Conservation (phyloP, 2,888 invertebrate species). For the Vandiemenella viatica region DNA sequence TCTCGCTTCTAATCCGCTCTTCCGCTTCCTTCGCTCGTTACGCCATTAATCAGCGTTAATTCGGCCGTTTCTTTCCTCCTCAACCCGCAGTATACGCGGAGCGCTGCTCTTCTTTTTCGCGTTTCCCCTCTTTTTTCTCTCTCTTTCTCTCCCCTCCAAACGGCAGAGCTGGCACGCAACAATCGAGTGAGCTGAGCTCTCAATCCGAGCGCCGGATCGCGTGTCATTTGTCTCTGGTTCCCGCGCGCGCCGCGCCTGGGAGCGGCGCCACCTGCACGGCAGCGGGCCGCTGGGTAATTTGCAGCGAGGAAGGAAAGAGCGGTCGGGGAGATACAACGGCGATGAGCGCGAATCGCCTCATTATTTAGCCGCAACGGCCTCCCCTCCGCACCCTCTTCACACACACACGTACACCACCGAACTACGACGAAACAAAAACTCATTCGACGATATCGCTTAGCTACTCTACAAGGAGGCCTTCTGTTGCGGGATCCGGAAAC, state of each 20-base stretch:
- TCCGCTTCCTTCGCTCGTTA: background rate
- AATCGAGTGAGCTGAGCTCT: background rate
- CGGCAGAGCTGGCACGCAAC: background rate
- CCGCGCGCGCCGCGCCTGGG: too few species aligned
- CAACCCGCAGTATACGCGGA: background rate
- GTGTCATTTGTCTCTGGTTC: background rate
- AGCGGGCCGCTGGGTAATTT: background rate
- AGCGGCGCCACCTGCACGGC: background rate
- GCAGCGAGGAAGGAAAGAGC: background rate
- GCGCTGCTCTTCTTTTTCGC: too few species aligned
- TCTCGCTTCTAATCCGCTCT: background rate
- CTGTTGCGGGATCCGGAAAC: too few species aligned
- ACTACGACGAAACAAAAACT: too few species aligned
- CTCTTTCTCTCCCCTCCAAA: too few species aligned
- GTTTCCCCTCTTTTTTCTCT: too few species aligned
- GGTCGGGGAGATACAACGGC: background rate
- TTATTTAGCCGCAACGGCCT: too few species aligned
- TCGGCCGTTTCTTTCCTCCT: background rate
- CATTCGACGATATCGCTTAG: too few species aligned
- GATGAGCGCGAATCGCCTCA: too few species aligned
- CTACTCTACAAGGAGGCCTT: too few species aligned
- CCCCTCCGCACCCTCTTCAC: too few species aligned
- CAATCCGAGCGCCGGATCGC: background rate
- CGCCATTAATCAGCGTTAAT: background rate
- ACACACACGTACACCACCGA: too few species aligned